These are phyloP conservation scores for Platanista minor DNA, from an alignment of 2,113 vertebrate genomes.

Conservation along the genomic window DNA sequence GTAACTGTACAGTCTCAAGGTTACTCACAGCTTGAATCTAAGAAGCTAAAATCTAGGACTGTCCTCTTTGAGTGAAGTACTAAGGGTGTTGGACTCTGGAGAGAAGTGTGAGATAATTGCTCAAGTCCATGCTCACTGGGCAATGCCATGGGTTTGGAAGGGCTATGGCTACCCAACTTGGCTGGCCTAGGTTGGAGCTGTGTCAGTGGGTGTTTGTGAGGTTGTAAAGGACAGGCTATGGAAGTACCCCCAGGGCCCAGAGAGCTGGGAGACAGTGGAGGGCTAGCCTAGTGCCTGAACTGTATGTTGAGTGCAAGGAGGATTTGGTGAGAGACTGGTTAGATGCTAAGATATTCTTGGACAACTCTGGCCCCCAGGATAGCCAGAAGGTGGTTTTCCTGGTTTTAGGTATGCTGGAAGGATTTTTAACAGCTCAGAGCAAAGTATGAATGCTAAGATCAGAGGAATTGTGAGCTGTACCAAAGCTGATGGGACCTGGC, in stretches of 20 bases:
- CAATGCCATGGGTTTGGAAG: background rate
- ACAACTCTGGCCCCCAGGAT: constrained; percentile 78
- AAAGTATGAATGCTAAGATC: constrained; percentile 87
- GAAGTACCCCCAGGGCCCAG: constrained; percentile 84
- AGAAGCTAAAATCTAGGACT: background rate
- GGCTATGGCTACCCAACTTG: constrained; percentile 48
- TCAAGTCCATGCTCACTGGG: constrained; percentile 75
- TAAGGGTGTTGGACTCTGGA: constrained; percentile 84
- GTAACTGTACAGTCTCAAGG: constrained; percentile 72
- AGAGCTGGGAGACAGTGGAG: constrained; percentile 66
- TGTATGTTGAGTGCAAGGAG: constrained; percentile 73
- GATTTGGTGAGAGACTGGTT: constrained; percentile 79
- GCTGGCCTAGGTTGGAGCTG: constrained; percentile 82
- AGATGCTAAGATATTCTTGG: constrained; percentile 77
- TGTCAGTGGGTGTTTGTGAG: constrained; percentile 88
- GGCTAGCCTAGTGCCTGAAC: constrained; percentile 66
- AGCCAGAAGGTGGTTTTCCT: constrained; percentile 83
- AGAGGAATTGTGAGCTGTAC: constrained; percentile 75
- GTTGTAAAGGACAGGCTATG: constrained; percentile 86
- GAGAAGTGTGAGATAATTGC: constrained; percentile 76
- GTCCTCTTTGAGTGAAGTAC: constrained; percentile 81
- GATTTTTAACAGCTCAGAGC: constrained; percentile 86
- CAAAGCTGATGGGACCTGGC: constrained; percentile 76
- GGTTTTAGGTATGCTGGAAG: constrained; percentile 87
- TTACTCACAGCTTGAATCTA: background rate